phyloP scores from a whole-genome alignment of 2,113 vertebrate genomes.

The Petrocephalus zakoni region DNA sequence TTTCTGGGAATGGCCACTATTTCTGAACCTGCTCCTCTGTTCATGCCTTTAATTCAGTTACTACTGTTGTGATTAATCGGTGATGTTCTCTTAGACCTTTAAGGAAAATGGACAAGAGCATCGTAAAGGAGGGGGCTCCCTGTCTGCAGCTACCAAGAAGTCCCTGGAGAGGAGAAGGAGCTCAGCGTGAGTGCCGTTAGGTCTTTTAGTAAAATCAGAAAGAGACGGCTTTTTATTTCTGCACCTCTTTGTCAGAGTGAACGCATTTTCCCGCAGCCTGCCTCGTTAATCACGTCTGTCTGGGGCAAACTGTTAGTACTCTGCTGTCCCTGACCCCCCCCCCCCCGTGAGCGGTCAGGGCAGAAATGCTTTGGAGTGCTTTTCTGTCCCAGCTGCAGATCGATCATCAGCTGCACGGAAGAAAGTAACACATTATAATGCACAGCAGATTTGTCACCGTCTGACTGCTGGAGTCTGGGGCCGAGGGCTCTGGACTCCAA shows the following conservation, averaged over 20 bases:
- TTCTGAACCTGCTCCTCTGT: background rate
- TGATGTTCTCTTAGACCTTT: constrained; percentile 18
- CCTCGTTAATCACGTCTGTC: background rate
- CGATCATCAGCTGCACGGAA: background rate
- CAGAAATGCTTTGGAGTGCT: background rate
- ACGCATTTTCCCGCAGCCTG: background rate
- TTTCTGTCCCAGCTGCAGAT: background rate
- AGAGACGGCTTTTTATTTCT: background rate
- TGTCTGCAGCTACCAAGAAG: constrained; percentile 60
- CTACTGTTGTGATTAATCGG: background rate
- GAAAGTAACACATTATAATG: background rate
- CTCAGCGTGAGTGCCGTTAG: constrained; percentile 50
- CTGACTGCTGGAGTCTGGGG: background rate
- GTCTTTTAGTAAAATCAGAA: background rate
- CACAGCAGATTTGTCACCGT: background rate
- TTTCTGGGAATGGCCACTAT: background rate
- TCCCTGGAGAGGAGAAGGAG: constrained; percentile 56
- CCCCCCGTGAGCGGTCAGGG: background rate
- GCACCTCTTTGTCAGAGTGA: background rate
- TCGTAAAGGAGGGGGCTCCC: constrained; percentile 32
- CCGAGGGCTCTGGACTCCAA: background rate
- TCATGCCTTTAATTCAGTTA: background rate
- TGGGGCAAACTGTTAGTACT: background rate
- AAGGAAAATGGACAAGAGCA: constrained; percentile 37
- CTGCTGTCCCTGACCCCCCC: background rate